Evolutionary conservation across 2,797 vertebrate genomes (phyloP), one percentile per base, ranked within the genome.

Genomic region (Gastrophryne carolinensis): DNA sequence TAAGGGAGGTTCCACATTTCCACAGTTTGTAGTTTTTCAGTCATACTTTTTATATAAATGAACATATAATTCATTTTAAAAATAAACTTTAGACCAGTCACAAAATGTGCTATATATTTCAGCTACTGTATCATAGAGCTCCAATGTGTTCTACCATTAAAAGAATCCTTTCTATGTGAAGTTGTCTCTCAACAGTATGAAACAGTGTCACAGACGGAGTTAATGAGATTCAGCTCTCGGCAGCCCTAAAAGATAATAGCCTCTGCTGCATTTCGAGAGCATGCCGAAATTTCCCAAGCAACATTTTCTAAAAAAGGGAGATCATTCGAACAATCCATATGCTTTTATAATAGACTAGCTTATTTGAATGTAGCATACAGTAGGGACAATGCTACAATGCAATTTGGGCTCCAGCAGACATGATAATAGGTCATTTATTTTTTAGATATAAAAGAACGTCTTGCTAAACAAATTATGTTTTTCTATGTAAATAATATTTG

Each of bases 281-380:
- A 61, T 17, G 39, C 53, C 11, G n/a, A 61, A 39, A 34, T 50
- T 47, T 53, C 11, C 44, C 26, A 53, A 41, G 50, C 34, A 29
- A 41, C 27, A 57, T 73, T 44, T 57, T 44, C 72, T 57, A 57
- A 21, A 24, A 72, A 56, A 62, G 63, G 34, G 39, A 34, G 61
- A 67, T 67, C 41, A 75, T 57, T 67, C n/a, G 29, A 66, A 60
- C 63, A 61, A 63, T 41, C 24, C 34, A 64, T 24, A 32, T 37
- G 12, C 24, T 49, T 7, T 39, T 9, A 75, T 61, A 61, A 75
- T 27, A 57, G 73, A 39, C 41, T 44, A 50, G 15, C 61, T 60
- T 32, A 75, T 67, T 41, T 75, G 63, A 61, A 67, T 68, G 52
- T 68, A 60, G 52, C 54, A 35, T 56, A 75, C n/a, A 60, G 39